Evolutionary conservation across 2,113 vertebrate species (phyloP).

Genomic region (Candoia aspera): DNA sequence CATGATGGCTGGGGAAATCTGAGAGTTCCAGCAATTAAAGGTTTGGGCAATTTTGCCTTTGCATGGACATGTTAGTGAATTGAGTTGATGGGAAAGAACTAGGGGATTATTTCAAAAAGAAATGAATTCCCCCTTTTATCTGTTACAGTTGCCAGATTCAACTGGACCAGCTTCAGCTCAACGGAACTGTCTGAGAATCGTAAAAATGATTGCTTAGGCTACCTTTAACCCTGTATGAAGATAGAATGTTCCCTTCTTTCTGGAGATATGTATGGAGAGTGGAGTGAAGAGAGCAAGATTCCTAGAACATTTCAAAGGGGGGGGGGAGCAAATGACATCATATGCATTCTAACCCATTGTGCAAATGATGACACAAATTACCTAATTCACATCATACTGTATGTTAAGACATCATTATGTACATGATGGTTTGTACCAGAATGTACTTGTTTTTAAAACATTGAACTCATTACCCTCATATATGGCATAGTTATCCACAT

Average conservation of each 20-base stretch:
- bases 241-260: not conserved
- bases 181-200: not conserved
- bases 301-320: not conserved
- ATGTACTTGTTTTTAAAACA: not conserved
- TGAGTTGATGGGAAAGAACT: not conserved
- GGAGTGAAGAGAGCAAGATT: rapidly evolving
- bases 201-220: not conserved
- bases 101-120: not conserved
- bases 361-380: not conserved
- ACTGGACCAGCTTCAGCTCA: not conserved
- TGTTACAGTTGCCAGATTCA: not conserved
- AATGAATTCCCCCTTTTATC: not conserved
- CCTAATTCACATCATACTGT: not conserved
- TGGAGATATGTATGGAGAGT: not conserved
- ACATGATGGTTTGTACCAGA: not conserved
- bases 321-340: not conserved
- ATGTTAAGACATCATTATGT: not conserved
- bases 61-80: not conserved
- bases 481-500: not conserved
- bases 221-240: not conserved
- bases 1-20: not conserved
- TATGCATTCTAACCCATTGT: not conserved
- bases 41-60: not conserved
- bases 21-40: not conserved
- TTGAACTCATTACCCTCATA: not conserved